Evolutionary conservation across 2,113 vertebrate genomes (phyloP).

Genomic region (Casuarius casuarius): DNA sequence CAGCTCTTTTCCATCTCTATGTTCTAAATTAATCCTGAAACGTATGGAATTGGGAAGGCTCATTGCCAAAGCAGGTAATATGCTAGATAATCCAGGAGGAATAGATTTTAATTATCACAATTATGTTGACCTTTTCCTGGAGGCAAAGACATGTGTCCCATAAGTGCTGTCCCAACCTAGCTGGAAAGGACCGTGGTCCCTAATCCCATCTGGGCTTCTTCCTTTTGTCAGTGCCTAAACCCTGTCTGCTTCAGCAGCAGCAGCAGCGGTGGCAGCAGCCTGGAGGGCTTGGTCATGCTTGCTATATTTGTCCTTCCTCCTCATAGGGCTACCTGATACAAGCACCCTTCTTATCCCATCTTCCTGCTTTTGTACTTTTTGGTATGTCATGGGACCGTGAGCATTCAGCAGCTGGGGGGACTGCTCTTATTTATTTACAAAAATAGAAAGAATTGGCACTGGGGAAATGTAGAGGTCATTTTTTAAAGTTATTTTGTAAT

Average conservation of each 20-base stretch:
- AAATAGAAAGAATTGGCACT: background rate
- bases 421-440: background rate
- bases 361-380: background rate
- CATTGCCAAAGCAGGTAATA: background rate
- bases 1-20: background rate
- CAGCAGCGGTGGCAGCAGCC: background rate
- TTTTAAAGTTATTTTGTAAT: background rate
- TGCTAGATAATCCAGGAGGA: background rate
- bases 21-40: background rate
- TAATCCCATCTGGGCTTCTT: background rate
- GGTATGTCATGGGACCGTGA: fast-evolving
- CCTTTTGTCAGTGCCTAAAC: background rate
- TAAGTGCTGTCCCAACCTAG: background rate
- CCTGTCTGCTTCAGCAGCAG: background rate
- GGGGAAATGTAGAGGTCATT: background rate
- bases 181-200: background rate
- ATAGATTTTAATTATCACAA: background rate
- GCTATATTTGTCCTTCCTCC: background rate
- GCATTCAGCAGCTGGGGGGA: background rate
- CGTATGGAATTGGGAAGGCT: background rate
- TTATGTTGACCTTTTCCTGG: background rate
- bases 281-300: background rate
- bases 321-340: background rate
- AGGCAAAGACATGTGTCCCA: background rate
- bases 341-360: background rate